Percentiles rank a stretch among this genome's conserved stretches.
phyloP scores from a whole-genome alignment of 2,797 vertebrate species.

The Natrix natrix region DNA sequence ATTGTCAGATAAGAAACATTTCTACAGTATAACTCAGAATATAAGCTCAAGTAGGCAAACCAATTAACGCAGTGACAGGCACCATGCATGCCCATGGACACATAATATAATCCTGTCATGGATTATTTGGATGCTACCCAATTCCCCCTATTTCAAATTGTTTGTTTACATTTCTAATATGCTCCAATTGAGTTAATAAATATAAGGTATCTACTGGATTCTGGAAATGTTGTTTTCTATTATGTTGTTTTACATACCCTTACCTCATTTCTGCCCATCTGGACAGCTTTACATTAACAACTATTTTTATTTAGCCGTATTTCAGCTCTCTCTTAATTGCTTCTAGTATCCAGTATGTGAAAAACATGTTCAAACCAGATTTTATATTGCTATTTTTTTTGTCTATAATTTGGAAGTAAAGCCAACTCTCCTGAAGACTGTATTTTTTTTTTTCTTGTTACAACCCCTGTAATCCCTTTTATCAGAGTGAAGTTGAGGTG shows the following conservation, averaged over 20 bases:
- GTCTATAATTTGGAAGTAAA: constrained; percentile 3
- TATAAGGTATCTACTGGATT: not conserved
- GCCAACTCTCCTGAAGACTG: not conserved
- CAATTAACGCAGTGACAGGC: no score
- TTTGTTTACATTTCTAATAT: constrained; percentile 6
- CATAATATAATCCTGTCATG: not conserved
- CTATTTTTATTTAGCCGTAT: constrained; percentile 3
- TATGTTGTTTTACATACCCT: not conserved
- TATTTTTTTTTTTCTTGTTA: not conserved
- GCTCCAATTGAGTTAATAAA: not conserved
- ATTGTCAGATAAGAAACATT: no score
- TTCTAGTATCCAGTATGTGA: not conserved
- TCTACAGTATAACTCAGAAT: no score
- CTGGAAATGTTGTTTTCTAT: not conserved
- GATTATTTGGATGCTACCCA: not conserved
- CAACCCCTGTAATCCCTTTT: not conserved
- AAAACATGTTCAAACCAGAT: constrained; percentile 36
- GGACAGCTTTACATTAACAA: not conserved
- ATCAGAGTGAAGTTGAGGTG: not conserved
- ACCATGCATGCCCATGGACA: not conserved
- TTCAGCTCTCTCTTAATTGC: not conserved
- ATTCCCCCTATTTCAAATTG: not conserved
- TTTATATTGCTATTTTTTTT: constrained; percentile 29
- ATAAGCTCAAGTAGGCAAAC: no score
- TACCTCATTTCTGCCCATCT: not conserved